Base-by-base conservation (phyloP, 37 sponge, comb jelly and placozoan species). In the Cliona cf. orientalis region DNA sequence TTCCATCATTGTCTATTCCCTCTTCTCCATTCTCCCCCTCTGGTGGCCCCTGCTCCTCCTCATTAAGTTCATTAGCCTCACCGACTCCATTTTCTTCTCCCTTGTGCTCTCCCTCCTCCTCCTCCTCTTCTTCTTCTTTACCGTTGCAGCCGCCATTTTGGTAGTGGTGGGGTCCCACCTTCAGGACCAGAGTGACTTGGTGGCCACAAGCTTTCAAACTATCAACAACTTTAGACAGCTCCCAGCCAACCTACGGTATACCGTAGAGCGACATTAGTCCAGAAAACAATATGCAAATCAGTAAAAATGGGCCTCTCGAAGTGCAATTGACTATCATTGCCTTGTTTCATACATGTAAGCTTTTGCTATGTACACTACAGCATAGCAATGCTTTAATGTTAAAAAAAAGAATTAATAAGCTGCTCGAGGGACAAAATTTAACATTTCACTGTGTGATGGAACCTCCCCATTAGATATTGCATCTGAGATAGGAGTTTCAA, bases 191-290 rank as follows among this genome's bases (percentile, higher is more conserved):
- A 4, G 43, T 9, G 1, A 86, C 74, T 38, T 86, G 68, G 41
- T 72, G 73, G 0, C 72, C 86, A 71, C 86, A 82, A 5, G 66
- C 72, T 58, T 82, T 81, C 14, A 91, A 64, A 34, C 43, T 37
- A 33, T 76, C 58, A 11, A 91, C 79, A 1, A 91, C 91, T 26
- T 85, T 76, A 28, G 34, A 44, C 53, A 86, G 64, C 59, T 85
- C 91, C 91, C 91, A 91, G 19, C 83, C 86, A 62, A 91, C 87
- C 91, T 91, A 42, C n/a, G n/a, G n/a, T n/a, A n/a, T n/a, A n/a
- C n/a, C n/a, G n/a, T n/a, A n/a, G n/a, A n/a, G n/a, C n/a, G n/a
- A n/a, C n/a, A n/a, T n/a, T n/a, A n/a, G n/a, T n/a, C n/a, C n/a
- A n/a, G n/a, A n/a, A n/a, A n/a, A n/a, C n/a, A n/a, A n/a, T n/a